These are phyloP conservation scores for Machaerirhynchus nigripectus DNA, from an alignment of 2,113 vertebrate genomes.

Conservation along the genomic window DNA sequence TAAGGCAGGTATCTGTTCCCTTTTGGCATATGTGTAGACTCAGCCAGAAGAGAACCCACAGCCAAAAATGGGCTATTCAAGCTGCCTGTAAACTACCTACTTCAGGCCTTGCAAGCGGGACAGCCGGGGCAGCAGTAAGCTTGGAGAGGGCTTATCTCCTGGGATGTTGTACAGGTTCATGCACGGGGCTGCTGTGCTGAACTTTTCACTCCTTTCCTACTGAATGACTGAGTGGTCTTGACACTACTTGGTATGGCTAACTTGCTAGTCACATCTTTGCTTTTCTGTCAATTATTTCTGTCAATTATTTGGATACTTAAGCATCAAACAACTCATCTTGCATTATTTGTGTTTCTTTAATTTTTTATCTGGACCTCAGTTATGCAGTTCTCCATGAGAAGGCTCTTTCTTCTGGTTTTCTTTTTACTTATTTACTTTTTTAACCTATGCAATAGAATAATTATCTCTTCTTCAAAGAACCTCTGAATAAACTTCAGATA, in stretches of 20 bases:
- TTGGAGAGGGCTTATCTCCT: background rate
- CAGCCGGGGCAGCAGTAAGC: background rate
- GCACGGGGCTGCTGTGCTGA: background rate
- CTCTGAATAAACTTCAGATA: background rate
- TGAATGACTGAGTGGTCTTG: background rate
- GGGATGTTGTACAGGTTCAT: background rate
- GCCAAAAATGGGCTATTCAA: background rate
- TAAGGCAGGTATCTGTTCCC: background rate
- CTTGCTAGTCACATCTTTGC: background rate
- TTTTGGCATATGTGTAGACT: background rate
- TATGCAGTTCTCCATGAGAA: background rate
- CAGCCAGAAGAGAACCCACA: background rate
- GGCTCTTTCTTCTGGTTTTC: background rate
- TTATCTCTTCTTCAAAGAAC: background rate
- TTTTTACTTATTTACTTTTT: background rate
- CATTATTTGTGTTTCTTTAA: background rate
- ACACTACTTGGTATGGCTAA: background rate
- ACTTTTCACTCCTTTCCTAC: background rate
- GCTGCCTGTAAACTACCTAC: background rate
- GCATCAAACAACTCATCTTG: background rate
- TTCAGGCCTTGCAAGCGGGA: background rate
- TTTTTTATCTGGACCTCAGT: background rate
- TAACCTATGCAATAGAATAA: background rate
- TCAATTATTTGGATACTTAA: background rate
- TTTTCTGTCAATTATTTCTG: background rate